A percentile compares a stretch with the other conserved stretches of the same genome.
phyloP scores from a whole-genome alignment of 2,113 vertebrate genomes.

The Phalacrocorax pelagicus region DNA sequence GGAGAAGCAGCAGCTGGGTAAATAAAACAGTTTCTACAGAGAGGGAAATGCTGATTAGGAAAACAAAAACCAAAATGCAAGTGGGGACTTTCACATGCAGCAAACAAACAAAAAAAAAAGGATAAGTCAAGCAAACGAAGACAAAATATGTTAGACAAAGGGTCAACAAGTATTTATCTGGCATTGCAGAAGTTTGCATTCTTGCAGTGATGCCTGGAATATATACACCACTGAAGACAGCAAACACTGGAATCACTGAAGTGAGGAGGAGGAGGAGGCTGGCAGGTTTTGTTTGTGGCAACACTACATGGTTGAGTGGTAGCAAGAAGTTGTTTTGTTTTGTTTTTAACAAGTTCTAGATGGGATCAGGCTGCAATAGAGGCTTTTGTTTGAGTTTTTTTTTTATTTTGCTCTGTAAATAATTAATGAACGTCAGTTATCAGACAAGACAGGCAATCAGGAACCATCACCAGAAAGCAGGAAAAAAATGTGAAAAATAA shows the following conservation, averaged over 20 bases:
- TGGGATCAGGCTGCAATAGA: conserved; percentile 99
- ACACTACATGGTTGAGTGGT: conserved; percentile 68
- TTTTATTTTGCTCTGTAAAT: conserved; percentile 73
- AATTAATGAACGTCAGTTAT: conserved; percentile 79
- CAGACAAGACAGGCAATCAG: conserved; percentile 99
- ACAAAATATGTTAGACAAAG: conserved; percentile 74
- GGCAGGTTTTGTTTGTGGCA: conserved; percentile 68
- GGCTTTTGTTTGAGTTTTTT: conserved; percentile 82
- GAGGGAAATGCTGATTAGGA: conserved; percentile 3
- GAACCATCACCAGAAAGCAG: conserved; percentile 94
- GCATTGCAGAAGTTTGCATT: conserved; percentile 64
- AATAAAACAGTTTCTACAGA: not conserved
- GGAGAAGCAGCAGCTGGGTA: conserved; percentile 19
- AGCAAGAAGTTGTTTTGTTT: conserved; percentile 60
- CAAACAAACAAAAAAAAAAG: conserved; percentile 41
- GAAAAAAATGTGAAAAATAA: conserved; percentile 73
- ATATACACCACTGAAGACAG: conserved; percentile 60
- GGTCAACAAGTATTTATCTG: conserved; percentile 61
- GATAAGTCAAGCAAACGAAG: conserved; percentile 59
- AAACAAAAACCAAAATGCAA: conserved; percentile 54
- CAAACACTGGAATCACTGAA: conserved; percentile 49
- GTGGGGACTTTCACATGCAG: conserved; percentile 75
- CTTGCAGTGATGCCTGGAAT: conserved; percentile 57
- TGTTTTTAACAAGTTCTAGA: conserved; percentile 78
- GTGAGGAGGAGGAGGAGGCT: conserved; percentile 64